These are phyloP conservation scores for Craseonycteris thonglongyai DNA, from an alignment of 2,113 vertebrate species.

Conservation along the genomic window DNA sequence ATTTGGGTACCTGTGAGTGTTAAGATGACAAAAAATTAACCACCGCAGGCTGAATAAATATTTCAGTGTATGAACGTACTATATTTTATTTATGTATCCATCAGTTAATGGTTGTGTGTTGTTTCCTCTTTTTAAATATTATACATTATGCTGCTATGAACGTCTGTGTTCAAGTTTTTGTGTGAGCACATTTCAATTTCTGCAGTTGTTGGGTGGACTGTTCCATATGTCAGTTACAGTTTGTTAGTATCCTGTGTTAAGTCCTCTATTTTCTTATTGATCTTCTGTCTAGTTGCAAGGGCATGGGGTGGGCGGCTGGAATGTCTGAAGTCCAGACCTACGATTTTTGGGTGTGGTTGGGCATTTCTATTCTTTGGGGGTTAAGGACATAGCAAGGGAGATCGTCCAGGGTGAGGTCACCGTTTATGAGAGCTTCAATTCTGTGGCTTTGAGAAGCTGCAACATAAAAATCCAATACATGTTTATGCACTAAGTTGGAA, in stretches of 20 bases:
- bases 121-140: neutral
- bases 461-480: neutral
- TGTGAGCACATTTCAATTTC: neutral
- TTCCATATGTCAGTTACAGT: neutral
- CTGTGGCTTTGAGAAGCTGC: neutral
- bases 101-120: neutral
- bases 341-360: accelerated
- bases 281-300: neutral
- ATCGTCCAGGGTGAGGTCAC: neutral
- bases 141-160: neutral
- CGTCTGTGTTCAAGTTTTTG: neutral
- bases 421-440: neutral
- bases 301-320: neutral
- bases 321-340: neutral
- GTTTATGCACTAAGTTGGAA: neutral
- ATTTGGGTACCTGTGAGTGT: neutral
- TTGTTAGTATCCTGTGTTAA: neutral
- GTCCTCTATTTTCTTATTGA: neutral
- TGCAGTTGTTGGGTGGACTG: neutral
- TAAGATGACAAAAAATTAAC: neutral
- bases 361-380: neutral
- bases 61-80: neutral
- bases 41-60: neutral
- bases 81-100: neutral
- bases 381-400: neutral